Base-by-base conservation (phyloP, 1,140 invertebrate genomes). In the Latrodectus geometricus region DNA sequence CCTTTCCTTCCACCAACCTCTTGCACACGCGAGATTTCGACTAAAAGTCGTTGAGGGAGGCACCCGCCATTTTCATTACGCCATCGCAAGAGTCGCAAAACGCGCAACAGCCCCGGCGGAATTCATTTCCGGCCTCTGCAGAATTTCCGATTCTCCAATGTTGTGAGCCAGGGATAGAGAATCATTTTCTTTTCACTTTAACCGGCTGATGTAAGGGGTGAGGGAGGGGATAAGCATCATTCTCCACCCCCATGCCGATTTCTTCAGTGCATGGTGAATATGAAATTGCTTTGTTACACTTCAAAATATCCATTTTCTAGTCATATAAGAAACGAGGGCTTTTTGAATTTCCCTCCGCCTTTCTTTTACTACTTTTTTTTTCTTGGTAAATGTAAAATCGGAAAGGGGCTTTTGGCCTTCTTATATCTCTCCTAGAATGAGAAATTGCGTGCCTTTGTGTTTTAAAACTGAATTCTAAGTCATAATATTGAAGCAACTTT, bases 181-280 rank as follows among this genome's bases (percentile, higher is more conserved):
- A 50, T 21, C 54, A 76, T 76, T 76, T 76, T 76, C 74, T 76
- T 76, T 76, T 52, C 74, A 76, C 74, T 76, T 75, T 76, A 76
- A 52, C 1, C 35, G 35, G 35, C 35, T 35, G 35, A 35, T 35
- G 35, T 35, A 76, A 23, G 3, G 48, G 73, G 50, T 12, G 74
- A 48, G 52, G 72, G 52, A 74, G 52, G 49, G 23, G 52, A 23
- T 56, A 52, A 54, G 17, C 54, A 14, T 52, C 20, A 48, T 48
- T 73, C 48, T 56, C 52, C 23, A 61, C 52, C 12, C 52, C 54
- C 74, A 12, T 52, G 9, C n/a, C 12, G 20, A 21, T 50, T 35
- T 61, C 4, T 17, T 61, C 3, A 48, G 9, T 54, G 14, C 52
- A 23, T 20, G 14, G 14, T 21, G 74, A 61, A 61, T 61, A 61